Conservation (phyloP, 2,113 vertebrate species). For the Pteropus alecto region DNA sequence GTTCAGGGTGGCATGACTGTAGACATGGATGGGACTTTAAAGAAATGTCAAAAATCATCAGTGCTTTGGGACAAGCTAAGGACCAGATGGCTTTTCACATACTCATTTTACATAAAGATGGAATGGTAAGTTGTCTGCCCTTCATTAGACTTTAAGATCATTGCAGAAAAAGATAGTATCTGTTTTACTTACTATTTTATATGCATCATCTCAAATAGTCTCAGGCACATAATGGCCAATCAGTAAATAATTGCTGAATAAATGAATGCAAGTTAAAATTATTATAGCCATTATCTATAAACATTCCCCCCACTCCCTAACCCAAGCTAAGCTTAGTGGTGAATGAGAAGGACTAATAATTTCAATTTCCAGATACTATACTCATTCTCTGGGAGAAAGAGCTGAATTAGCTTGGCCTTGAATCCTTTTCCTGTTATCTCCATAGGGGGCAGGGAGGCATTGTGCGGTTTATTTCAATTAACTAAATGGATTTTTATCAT, state of each 20-base stretch:
- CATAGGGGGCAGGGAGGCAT: background rate
- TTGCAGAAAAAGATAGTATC: background rate
- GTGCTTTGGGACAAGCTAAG: background rate
- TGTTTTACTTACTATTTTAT: background rate
- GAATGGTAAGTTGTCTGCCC: background rate
- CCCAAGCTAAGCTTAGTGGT: background rate
- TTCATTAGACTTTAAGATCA: background rate
- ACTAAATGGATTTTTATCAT: background rate
- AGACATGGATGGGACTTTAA: background rate
- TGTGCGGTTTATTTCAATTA: background rate
- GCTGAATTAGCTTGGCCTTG: background rate
- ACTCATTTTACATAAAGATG: background rate
- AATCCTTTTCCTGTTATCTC: background rate
- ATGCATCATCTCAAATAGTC: background rate
- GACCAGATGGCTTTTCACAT: background rate
- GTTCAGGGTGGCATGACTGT: no score
- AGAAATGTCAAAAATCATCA: background rate
- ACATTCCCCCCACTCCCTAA: background rate
- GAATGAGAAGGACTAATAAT: background rate
- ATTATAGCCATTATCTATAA: background rate
- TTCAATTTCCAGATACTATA: background rate
- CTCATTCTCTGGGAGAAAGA: background rate
- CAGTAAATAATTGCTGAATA: background rate
- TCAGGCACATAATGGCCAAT: background rate
- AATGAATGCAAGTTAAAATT: conserved; percentile 4